phyloP scores from a whole-genome alignment of 1,140 invertebrate species.

The Brachystomella parvula region DNA sequence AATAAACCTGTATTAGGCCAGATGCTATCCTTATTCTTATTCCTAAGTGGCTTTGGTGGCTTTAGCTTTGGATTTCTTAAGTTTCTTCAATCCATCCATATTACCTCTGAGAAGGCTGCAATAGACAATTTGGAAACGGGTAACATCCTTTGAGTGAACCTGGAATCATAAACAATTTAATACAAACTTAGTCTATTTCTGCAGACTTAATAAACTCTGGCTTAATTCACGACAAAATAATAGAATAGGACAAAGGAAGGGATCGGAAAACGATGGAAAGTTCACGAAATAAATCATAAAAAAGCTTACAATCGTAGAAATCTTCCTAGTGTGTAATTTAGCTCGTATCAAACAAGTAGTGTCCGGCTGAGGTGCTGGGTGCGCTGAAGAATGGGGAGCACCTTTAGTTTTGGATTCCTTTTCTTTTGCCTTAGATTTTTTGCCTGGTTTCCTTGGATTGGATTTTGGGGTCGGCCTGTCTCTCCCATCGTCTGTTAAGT shows the following conservation, averaged over 20 bases:
- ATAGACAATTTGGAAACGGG: conserved; percentile 75
- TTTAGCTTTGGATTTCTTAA: conserved; percentile 69
- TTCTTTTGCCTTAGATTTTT: conserved; percentile 15
- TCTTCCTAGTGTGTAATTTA: conserved; percentile 61
- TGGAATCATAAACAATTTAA: too few relatives aligned
- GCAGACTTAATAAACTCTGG: not conserved
- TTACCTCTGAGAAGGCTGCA: conserved; percentile 74
- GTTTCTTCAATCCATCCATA: conserved; percentile 74
- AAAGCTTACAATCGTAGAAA: conserved; percentile 61
- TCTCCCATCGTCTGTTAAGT: conserved; percentile 14
- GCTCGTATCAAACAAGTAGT: conserved; percentile 24
- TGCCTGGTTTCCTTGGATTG: conserved; percentile 12
- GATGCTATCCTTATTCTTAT: not conserved
- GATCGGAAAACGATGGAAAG: too few relatives aligned
- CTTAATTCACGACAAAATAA: too few relatives aligned
- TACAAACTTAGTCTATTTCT: not conserved
- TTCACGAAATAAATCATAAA: too few relatives aligned
- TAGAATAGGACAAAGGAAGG: too few relatives aligned
- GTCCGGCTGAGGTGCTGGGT: conserved; percentile 7
- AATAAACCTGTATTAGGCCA: not conserved
- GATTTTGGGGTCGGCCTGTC: conserved; percentile 9
- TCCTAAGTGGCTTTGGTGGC: conserved; percentile 49
- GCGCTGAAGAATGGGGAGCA: not conserved
- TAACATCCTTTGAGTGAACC: conserved; percentile 69
- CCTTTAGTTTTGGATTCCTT: conserved; percentile 17